Evolutionary conservation across 1,140 invertebrate genomes (phyloP), one percentile per base, ranked within the genome.

Genomic region (Mactra quadrangularis): DNA sequence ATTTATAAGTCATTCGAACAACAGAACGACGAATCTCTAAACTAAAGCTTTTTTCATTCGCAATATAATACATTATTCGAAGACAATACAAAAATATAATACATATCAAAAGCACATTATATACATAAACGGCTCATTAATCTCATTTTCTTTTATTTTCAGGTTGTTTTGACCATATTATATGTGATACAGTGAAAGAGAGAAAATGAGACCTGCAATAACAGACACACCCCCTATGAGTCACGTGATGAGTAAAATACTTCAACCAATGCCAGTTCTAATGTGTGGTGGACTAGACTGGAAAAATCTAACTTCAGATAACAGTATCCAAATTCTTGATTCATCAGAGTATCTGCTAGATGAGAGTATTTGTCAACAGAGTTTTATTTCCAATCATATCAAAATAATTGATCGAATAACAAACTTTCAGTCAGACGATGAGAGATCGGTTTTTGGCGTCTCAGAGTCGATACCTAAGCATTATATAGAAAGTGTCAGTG

Each of bases 291-390:
- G 3, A 50, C 38, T 47, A 1, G 64, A 68, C n/a, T 76, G 74
- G 74, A 31, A 35, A 35, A 35, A 50, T 27, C 74, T 76, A 3
- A 62, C 74, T 3, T 22, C 57, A 3, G 55, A 76, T 17, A 60
- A 9, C 0, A 76, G 74, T n/a, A 76, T 76, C 27, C 74, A 76
- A 45, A 76, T 76, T n/a, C 45, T 68, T 22, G 64, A 68, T 19
- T 27, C 64, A 27, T 68, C 64, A 2, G 22, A 45, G 17, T 68
- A 27, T 50, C 38, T 38, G n/a, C 33, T 29, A 25, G 19, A 66
- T 13, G 35, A 50, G 3, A 68, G 64, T 25, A 7, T 68, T 22
- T 68, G 25, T 50, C 33, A 35, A 1, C 29, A 15, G 1, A 13
- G 22, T 19, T 38, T 47, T 27, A 17, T 68, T 3, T 29, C 64